A percentile compares a stretch with the other conserved stretches of the same genome.
phyloP scores from a whole-genome alignment of 2,797 vertebrate species.

The Halcyon leucocephala region DNA sequence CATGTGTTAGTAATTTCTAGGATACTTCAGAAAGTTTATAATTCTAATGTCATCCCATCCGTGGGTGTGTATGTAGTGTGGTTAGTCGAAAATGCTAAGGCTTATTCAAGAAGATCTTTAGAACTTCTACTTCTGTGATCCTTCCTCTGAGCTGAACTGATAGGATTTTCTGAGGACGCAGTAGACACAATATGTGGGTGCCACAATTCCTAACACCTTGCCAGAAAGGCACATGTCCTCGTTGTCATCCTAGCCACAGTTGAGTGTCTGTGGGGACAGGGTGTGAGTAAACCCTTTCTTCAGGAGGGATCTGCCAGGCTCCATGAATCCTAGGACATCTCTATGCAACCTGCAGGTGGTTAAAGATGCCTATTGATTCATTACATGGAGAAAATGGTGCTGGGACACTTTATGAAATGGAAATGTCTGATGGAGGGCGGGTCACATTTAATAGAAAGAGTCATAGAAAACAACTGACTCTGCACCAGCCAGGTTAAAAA shows the following conservation, averaged over 20 bases:
- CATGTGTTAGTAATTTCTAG: neutral
- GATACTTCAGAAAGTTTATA: neutral
- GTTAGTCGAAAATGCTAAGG: neutral
- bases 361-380: neutral
- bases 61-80: neutral
- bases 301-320: neutral
- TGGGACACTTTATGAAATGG: neutral
- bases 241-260: neutral
- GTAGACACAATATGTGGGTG: neutral
- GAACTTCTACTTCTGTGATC: neutral
- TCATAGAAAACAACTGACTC: neutral
- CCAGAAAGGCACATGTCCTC: neutral
- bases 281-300: neutral
- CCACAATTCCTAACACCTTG: neutral
- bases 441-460: neutral
- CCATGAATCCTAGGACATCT: neutral
- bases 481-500: slow-evolving; percentile 1
- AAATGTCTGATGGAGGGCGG: neutral
- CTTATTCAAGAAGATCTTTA: neutral
- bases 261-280: neutral
- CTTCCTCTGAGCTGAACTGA: neutral
- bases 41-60: neutral
- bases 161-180: neutral
- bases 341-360: neutral
- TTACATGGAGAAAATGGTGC: neutral